Conservation (phyloP, 2,113 vertebrate species). For the Poeciliopsis prolifica region DNA sequence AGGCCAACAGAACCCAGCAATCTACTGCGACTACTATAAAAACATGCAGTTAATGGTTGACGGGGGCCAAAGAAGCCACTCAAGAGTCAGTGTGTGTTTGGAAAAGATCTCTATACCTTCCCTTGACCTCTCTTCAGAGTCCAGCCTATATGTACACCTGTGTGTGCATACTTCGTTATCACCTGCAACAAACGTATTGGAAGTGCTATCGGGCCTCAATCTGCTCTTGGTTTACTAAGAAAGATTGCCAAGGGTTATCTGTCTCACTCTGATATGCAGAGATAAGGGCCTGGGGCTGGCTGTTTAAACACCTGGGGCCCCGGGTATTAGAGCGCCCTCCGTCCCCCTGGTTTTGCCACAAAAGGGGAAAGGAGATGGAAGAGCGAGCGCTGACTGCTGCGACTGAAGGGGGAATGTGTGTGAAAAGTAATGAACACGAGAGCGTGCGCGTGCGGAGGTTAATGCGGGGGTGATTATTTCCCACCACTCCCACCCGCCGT, state of each 20-base stretch:
- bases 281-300: constrained; percentile 80
- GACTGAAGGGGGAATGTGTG: constrained; percentile 34
- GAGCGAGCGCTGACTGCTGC: constrained; percentile 47
- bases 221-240: constrained; percentile 76
- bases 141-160: constrained; percentile 12
- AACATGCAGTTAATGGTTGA: constrained; percentile 43
- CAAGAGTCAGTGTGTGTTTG: constrained; percentile 26
- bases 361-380: constrained; percentile 67
- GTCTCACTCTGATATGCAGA: constrained; percentile 79
- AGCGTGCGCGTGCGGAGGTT: constrained; percentile 50
- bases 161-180: constrained; percentile 66
- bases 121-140: constrained; percentile 14
- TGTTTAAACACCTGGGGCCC: constrained; percentile 77
- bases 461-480: constrained; percentile 44
- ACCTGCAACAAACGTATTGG: constrained; percentile 68
- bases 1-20: not conserved
- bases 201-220: constrained; percentile 75
- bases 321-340: constrained; percentile 64
- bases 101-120: constrained; percentile 23
- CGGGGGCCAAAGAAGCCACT: constrained; percentile 12
- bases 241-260: constrained; percentile 86
- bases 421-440: constrained; percentile 52
- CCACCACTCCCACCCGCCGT: constrained; percentile 1
- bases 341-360: constrained; percentile 49
- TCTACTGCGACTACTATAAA: not conserved